Conservation (phyloP, 1,140 invertebrate genomes). For the Steinernema feltiae region DNA sequence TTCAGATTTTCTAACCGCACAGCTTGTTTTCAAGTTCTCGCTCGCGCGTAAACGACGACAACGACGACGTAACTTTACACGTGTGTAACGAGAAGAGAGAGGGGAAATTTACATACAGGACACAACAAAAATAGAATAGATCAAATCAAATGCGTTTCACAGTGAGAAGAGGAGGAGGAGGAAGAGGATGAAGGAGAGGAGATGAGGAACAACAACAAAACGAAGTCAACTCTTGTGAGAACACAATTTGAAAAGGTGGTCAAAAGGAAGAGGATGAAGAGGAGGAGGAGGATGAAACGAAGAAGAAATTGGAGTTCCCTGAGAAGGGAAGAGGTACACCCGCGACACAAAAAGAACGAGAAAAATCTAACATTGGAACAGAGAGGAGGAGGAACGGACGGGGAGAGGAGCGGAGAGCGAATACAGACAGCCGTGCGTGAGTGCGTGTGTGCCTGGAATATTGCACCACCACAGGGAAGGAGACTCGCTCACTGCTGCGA, state of each 20-base stretch:
- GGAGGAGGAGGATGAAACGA: background rate
- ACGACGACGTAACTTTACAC: background rate
- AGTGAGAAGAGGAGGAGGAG: background rate
- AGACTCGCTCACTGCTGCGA: background rate
- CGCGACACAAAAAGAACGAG: background rate
- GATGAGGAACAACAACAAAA: background rate
- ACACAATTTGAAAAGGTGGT: background rate
- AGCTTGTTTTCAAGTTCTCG: too few species aligned
- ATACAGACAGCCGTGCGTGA: too few species aligned
- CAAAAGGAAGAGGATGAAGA: background rate
- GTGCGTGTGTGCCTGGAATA: background rate
- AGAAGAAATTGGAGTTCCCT: background rate
- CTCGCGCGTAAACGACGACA: too few species aligned
- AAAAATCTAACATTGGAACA: background rate
- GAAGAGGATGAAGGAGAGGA: background rate
- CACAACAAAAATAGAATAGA: background rate
- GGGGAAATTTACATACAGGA: slow-evolving; percentile 11
- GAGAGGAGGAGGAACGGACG: background rate
- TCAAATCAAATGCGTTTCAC: background rate
- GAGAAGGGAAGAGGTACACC: slow-evolving; percentile 9
- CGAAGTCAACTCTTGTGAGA: background rate
- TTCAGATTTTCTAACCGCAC: background rate
- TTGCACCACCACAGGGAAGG: too few species aligned
- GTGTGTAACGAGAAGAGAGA: slow-evolving; percentile 2
- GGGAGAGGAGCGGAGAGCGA: background rate